A percentile compares a stretch with the other conserved stretches of the same genome.
Evolutionary conservation across 2,113 vertebrate genomes (phyloP).

Genomic region (Elachura formosa): DNA sequence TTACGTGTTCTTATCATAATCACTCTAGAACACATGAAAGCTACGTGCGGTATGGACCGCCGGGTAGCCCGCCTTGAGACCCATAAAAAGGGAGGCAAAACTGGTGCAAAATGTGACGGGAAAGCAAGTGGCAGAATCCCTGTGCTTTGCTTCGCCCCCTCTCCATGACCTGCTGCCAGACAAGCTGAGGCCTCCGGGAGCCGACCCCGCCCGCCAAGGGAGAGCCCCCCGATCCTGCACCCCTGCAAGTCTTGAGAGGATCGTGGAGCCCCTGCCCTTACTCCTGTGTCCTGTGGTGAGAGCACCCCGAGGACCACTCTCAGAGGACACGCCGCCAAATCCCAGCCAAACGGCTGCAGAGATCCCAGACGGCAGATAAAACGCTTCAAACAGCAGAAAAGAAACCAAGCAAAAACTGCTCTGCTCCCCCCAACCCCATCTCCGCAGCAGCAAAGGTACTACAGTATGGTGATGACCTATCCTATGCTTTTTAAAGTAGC

Average conservation of each 20-base stretch:
- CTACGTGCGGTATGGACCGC: fast-evolving
- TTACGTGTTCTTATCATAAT: not conserved
- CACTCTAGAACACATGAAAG: not conserved
- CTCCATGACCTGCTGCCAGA: not conserved
- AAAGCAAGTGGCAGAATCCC: not conserved
- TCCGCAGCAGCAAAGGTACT: not conserved
- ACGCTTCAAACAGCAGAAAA: not conserved
- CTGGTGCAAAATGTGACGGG: not conserved
- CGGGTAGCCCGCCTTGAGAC: not conserved
- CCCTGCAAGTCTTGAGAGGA: not conserved
- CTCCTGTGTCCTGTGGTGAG: not conserved
- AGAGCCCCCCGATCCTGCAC: not conserved
- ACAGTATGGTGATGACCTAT: not conserved
- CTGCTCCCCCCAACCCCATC: fast-evolving
- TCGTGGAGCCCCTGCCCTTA: not conserved
- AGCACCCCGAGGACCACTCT: not conserved
- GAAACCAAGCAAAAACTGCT: too few species aligned
- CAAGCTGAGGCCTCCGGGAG: not conserved
- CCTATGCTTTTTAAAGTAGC: not conserved
- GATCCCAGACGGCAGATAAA: not conserved
- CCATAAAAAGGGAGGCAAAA: not conserved
- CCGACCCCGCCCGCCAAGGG: too few species aligned
- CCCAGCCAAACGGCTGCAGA: too few species aligned
- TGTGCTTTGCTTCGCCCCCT: not conserved
- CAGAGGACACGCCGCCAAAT: not conserved